Conservation (phyloP, 2,113 vertebrate genomes). For the Bostrychus sinensis region DNA sequence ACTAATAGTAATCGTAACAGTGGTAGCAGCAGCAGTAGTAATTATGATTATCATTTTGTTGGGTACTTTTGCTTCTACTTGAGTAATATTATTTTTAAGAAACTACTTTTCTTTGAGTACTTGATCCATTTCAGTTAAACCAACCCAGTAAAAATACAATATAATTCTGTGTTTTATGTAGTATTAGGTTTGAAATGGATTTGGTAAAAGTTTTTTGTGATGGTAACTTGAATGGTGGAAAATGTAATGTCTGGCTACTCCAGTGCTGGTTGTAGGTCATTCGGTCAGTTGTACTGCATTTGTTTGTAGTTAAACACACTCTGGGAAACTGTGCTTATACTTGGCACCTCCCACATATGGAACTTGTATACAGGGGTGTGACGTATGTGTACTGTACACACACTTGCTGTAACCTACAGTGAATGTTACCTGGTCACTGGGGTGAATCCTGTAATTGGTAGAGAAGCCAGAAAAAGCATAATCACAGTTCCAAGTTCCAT, state of each 20-base stretch:
- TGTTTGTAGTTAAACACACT: slow-evolving; percentile 68
- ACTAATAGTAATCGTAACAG: no score
- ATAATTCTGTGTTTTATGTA: no score
- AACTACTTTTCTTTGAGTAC: no score
- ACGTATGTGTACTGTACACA: slow-evolving; percentile 51
- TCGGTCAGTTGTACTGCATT: slow-evolving; percentile 32
- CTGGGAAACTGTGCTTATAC: slow-evolving; percentile 40
- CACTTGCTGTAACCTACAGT: no score
- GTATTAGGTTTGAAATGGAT: no score
- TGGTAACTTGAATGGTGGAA: not conserved
- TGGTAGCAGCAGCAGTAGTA: no score
- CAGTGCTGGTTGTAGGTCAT: slow-evolving; percentile 39
- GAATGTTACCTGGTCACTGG: slow-evolving; percentile 2
- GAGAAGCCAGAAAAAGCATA: no score
- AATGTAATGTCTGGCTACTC: not conserved
- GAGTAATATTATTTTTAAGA: no score
- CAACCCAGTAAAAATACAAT: not conserved
- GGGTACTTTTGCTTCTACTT: no score
- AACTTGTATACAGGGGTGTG: slow-evolving; percentile 27
- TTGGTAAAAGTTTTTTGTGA: not conserved
- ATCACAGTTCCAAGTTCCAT: no score
- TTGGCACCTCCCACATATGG: slow-evolving; percentile 19
- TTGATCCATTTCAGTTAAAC: not conserved
- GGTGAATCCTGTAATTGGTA: no score
- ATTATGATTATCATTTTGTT: no score